Base-by-base conservation (phyloP, 2,888 invertebrate genomes). In the Loripinus fragilis region DNA sequence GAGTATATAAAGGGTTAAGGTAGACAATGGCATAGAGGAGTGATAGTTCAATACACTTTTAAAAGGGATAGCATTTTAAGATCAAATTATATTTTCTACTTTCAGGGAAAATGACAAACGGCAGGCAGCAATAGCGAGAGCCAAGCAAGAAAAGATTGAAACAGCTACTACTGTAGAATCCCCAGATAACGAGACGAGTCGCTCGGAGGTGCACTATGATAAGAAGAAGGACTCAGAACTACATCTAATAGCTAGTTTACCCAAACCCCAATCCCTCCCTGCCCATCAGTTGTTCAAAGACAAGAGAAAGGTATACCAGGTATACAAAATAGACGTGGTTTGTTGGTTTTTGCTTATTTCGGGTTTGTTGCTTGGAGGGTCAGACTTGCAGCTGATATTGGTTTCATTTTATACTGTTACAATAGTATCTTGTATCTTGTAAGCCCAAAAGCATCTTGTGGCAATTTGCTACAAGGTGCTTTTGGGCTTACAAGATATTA, bases 231-330 rank as follows among this genome's bases (percentile, higher is more conserved):
- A 84, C 50, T 72, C 82, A 25, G 89, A 90, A 71, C 79, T 88
- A 8, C 85, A 87, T 30, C 77, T 89, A 71, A 86, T 89, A 68
- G 88, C 89, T 30, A 89, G 87, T 81, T 76, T 91, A 50, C 90
- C 91, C 8, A 91, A 91, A 77, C 90, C 90, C 25, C 90, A 90
- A 72, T 90, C 90, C 5, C 82, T 90, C 48, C 90, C 90, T 12
- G 83, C 86, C 55, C 89, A 88, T 66, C 89, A 90, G 77, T 83
- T 88, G 67, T 88, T 89, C 73, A 90, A 88, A 85, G 89, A 88
- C 74, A 85, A 81, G 65, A 60, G 83, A 75, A 83, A 83, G 80
- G 80, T 81, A 81, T 83, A 79, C 60, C 81, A 84, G 81, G 81
- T 81, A 81, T 71, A 52, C 77, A 78, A 71, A 73, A 1, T 60